Evolutionary conservation across 2,888 invertebrate species (phyloP).

Genomic region (Platerodrilus igneus): DNA sequence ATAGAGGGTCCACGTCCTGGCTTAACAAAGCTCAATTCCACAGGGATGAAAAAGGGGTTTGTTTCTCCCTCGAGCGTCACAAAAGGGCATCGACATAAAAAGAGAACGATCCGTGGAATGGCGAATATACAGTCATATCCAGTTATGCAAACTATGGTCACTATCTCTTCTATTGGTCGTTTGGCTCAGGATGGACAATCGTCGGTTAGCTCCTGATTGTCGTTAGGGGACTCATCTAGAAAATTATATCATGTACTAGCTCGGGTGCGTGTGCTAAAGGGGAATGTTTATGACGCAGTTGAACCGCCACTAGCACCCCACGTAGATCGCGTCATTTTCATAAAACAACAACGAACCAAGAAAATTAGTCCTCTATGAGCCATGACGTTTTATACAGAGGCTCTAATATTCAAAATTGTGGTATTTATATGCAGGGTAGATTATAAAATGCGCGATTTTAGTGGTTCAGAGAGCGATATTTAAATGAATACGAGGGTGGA

Average conservation of each 20-base stretch:
- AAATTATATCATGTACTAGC: slow-evolving; percentile 43
- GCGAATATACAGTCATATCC: slow-evolving; percentile 41
- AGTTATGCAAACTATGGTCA: slow-evolving; percentile 47
- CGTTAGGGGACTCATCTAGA: slow-evolving; percentile 41
- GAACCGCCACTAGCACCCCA: slow-evolving; percentile 45
- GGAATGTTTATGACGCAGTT: slow-evolving; percentile 43
- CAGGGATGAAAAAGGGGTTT: slow-evolving; percentile 29
- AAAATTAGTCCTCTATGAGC: slow-evolving; percentile 32
- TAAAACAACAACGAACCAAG: slow-evolving; percentile 45
- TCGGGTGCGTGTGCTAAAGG: slow-evolving; percentile 39
- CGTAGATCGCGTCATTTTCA: slow-evolving; percentile 43
- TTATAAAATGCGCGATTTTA: too few relatives aligned
- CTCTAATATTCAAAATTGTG: too few relatives aligned
- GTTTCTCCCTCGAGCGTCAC: slow-evolving; percentile 24
- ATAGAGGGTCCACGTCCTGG: slow-evolving; percentile 29
- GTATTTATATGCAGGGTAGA: too few relatives aligned
- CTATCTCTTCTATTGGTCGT: slow-evolving; percentile 44
- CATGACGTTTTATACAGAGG: slow-evolving; percentile 22
- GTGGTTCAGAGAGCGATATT: too few relatives aligned
- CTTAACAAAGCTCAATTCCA: slow-evolving; percentile 30
- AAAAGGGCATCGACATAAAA: slow-evolving; percentile 42
- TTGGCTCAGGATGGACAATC: slow-evolving; percentile 44
- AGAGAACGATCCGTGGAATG: slow-evolving; percentile 43
- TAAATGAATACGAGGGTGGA: too few relatives aligned
- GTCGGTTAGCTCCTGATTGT: slow-evolving; percentile 43